Base-by-base conservation (phyloP, 2,888 invertebrate genomes). In the Allygus modestus region DNA sequence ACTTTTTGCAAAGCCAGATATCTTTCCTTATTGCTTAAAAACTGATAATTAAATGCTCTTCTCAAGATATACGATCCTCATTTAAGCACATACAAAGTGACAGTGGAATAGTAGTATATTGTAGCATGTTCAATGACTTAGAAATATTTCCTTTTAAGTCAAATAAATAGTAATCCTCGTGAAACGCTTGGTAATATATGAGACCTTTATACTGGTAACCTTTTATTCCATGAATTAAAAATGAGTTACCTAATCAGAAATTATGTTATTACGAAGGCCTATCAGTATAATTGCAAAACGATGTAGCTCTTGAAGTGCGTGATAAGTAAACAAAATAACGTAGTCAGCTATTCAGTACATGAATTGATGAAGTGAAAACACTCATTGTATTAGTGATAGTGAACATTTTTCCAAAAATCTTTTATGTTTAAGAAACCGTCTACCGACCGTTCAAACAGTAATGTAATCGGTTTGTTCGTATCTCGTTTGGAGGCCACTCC, bases 1-100 rank as follows among this genome's bases (percentile, higher is more conserved):
- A 65, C 28, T 65, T 65, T 58, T 31, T 65, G 65, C 12, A 12
- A 65, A 65, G 31, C 65, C 65, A 65, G 31, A 31, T 65, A 28
- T 28, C 31, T 20, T 31, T 65, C 5, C 20, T 65, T 9, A 15
- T 65, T 65, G 28, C 65, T 65, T 17, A 17, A 1, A 28, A 65
- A 31, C 28, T 2, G 12, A 65, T 54, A 54, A 58, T 26, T 26
- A 58, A 23, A 15, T 46, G 12, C 17, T 46, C 17, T 4, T 17
- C 15, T 46, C 17, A 46, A 46, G 9, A 7, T 37, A 37, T 37
- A 37, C 37, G 9, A 37, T 37, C 37, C 11, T 37, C 37, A 37
- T 37, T 37, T 37, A 37, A 37, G n/a, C n/a, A n/a, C n/a, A n/a
- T n/a, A n/a, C n/a, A n/a, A n/a, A n/a, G n/a, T n/a, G n/a, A n/a